These are phyloP conservation scores for Willisornis vidua DNA, from an alignment of 2,113 vertebrate species.

Conservation along the genomic window DNA sequence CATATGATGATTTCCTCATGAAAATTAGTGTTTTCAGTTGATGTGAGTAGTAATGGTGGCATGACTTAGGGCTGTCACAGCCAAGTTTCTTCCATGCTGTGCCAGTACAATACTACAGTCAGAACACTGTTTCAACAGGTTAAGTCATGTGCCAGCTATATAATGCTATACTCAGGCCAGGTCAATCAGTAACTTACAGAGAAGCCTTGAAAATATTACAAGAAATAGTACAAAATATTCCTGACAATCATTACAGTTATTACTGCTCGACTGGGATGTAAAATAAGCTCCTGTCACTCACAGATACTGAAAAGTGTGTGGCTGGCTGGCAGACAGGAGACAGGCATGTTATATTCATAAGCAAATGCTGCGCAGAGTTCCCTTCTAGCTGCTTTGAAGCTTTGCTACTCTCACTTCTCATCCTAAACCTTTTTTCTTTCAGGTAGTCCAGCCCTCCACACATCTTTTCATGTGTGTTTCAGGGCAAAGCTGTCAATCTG, in stretches of 20 bases:
- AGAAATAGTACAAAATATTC: neutral
- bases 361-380: neutral
- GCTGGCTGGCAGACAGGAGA: neutral
- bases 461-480: neutral
- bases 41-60: neutral
- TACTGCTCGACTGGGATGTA: neutral
- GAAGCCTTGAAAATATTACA: neutral
- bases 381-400: neutral
- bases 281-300: neutral
- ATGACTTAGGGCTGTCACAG: neutral
- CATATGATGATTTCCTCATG: neutral
- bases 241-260: neutral
- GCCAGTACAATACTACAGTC: neutral
- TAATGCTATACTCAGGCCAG: neutral
- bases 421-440: neutral
- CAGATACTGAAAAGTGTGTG: neutral
- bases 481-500: conserved; percentile 15
- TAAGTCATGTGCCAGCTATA: neutral
- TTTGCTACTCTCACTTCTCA: neutral
- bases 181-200: neutral
- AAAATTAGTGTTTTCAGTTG: neutral
- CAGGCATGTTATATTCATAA: neutral
- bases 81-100: neutral
- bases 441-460: neutral
- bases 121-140: neutral